Percentiles rank a stretch among this genome's conserved stretches.
phyloP scores from a whole-genome alignment of 1,140 invertebrate genomes.

The Goniozus legneri region DNA sequence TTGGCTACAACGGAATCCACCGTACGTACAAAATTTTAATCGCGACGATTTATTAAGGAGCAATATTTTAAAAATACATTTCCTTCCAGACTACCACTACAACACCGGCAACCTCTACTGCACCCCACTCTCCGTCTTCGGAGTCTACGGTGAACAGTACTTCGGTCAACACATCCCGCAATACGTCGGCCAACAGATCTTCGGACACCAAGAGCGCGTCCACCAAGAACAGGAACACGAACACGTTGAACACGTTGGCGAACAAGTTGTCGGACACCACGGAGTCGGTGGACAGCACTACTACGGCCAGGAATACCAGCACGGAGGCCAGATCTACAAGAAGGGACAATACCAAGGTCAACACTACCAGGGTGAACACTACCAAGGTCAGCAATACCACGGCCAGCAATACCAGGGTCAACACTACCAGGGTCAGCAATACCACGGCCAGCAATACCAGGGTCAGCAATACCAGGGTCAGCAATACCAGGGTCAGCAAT shows the following conservation, averaged over 20 bases:
- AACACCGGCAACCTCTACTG: slow-evolving; percentile 31
- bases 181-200: slow-evolving; percentile 22
- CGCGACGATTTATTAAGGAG: not conserved
- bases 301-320: slow-evolving; percentile 16
- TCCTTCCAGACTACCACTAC: slow-evolving; percentile 26
- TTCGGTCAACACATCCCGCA: slow-evolving; percentile 34
- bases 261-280: not conserved
- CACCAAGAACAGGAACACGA: not conserved
- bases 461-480: slow-evolving; percentile 6
- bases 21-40: not conserved
- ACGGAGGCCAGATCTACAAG: slow-evolving; percentile 2
- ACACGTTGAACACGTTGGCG: not conserved
- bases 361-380: slow-evolving; percentile 2
- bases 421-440: slow-evolving; percentile 2
- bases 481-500: slow-evolving; percentile 2
- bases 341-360: slow-evolving; percentile 6
- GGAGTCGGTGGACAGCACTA: slow-evolving; percentile 7
- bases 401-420: not conserved
- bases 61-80: not conserved
- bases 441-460: not conserved
- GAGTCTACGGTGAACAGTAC: slow-evolving; percentile 34
- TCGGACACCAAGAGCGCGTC: slow-evolving; percentile 13
- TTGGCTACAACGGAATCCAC: slow-evolving; percentile 10
- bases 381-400: slow-evolving; percentile 7
- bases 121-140: slow-evolving; percentile 16